Evolutionary conservation across 2,888 invertebrate species (phyloP), one percentile per base, ranked within the genome.

Genomic region (Cheilosia variabilis): DNA sequence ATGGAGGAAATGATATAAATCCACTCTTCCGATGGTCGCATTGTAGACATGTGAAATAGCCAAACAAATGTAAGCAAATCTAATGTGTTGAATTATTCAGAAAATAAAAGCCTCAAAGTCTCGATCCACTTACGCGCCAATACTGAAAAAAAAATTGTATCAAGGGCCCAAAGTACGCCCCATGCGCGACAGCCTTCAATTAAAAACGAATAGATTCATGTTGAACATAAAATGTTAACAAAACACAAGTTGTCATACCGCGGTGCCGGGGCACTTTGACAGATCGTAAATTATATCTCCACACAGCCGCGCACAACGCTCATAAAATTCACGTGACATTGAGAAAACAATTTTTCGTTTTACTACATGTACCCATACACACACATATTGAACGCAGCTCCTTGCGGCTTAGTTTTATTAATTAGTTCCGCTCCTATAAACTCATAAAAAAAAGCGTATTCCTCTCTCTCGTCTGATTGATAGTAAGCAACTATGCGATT

Each of bases 231-330:
- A 72, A 71, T 31, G 17, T 58, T 31, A 24, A 58, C 55, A 66
- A 79, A 60, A 69, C 77, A 72, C 52, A 31, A 55, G 43, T 50
- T 66, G 53, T 55, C 73, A 63, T 68, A 62, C 37, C 13, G 10
- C 73, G 68, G 66, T 72, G 81, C 58, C 65, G 31, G 37, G 52
- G 47, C 68, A 68, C 22, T 73, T 75, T 86, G 86, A 86, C 86
- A 81, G 81, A 62, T 81, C 86, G 72, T 86, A 86, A 86, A 86
- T 86, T 72, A 86, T 77, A 10, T 24, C 41, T 10, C 10, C 45
- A 19, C 31, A 24, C n/a, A 34, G 43, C 2, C 27, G 45, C 34
- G 52, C n/a, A 13, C 24, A 4, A 4, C n/a, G 5, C 60, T 43
- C 68, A 50, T 83, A 83, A 83, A 79, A 83, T 34, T 52, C 69